Evolutionary conservation across 2,888 invertebrate genomes (phyloP), one percentile per base, ranked within the genome.

Genomic region (Latrodectus hesperus): DNA sequence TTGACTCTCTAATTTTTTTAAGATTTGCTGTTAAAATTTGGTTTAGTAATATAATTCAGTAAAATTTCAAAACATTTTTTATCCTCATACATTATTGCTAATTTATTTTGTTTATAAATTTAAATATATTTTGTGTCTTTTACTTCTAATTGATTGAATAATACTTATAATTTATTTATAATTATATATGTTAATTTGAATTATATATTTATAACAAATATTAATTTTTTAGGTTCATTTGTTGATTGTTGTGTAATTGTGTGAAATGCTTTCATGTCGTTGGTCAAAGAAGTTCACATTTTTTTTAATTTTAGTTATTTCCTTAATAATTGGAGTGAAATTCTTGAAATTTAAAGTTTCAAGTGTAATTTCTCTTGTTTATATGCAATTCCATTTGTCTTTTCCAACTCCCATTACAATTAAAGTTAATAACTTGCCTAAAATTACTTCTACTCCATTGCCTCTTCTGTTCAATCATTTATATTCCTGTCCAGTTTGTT

Each of bases 401-500:
- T 38, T 64, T 6, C 52, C 81, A 53, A 38, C 73, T 53, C 9
- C 67, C 26, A 22, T 71, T 22, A 73, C 11, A 22, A 22, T 68
- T 53, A 52, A 52, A 3, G 8, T 22, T 9, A 51, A 80, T 12
- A 51, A 81, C 49, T 16, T 52, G 11, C 17, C 26, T 9, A 65
- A 81, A n/a, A 81, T 17, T n/a, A 82, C 68, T 51, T 55, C 16
- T 9, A 12, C 22, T 12, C 75, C 74, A 12, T 82, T 73, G 68
- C 68, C 82, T 70, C 82, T 75, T 16, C 68, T 82, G 68, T 86
- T 86, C 22, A 81, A 81, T 51, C 88, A 84, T 51, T 64, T 83
- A n/a, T 88, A 83, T 84, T 79, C 83, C 17, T 88, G 88, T 49
- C 88, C 88, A 26, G 70, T 78, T 17, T 88, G 88, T 72, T 88